Evolutionary conservation across 1,140 invertebrate species (phyloP).

Genomic region (Sitophilus oryzae): DNA sequence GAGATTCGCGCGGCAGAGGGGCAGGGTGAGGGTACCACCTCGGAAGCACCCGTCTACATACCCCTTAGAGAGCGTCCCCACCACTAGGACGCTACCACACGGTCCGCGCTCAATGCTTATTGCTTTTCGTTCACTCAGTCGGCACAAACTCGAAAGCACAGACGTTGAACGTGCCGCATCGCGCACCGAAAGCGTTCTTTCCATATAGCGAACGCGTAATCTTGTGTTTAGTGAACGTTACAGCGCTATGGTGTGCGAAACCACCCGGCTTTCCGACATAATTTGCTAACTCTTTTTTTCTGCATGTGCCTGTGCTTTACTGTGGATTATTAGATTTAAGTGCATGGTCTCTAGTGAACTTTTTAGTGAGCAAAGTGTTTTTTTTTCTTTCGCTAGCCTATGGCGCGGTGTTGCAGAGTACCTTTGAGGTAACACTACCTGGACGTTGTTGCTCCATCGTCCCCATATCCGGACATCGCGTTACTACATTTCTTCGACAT

Average conservation of each 20-base stretch:
- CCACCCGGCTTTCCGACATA: conserved; percentile 20
- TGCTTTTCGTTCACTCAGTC: conserved; percentile 25
- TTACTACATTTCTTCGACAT: conserved; percentile 30
- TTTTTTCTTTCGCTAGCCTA: conserved; percentile 36
- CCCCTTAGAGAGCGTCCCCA: conserved; percentile 42
- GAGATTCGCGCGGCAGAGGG: conserved; percentile 12
- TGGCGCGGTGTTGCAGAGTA: conserved; percentile 42
- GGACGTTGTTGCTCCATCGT: conserved; percentile 34
- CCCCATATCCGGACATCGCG: conserved; percentile 16
- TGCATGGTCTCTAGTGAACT: too few species aligned
- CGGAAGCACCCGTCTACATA: conserved; percentile 36
- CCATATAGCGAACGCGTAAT: conserved; percentile 10
- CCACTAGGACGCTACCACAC: conserved; percentile 34
- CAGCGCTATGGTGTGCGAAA: conserved; percentile 32
- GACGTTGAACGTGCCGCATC: conserved; percentile 11
- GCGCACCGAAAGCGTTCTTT: conserved; percentile 17
- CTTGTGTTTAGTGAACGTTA: conserved; percentile 30
- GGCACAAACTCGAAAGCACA: conserved; percentile 22
- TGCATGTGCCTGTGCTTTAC: conserved; percentile 32
- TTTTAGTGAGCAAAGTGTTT: conserved; percentile 21
- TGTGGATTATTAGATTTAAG: conserved; percentile 27
- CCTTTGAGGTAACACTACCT: conserved; percentile 42
- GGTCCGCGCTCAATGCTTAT: conserved; percentile 24
- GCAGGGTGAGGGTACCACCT: conserved; percentile 28
- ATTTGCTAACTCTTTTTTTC: conserved; percentile 1